Percentiles rank a stretch among this genome's conserved stretches.
phyloP scores from a whole-genome alignment of 2,888 invertebrate genomes.

The Formica aserva region DNA sequence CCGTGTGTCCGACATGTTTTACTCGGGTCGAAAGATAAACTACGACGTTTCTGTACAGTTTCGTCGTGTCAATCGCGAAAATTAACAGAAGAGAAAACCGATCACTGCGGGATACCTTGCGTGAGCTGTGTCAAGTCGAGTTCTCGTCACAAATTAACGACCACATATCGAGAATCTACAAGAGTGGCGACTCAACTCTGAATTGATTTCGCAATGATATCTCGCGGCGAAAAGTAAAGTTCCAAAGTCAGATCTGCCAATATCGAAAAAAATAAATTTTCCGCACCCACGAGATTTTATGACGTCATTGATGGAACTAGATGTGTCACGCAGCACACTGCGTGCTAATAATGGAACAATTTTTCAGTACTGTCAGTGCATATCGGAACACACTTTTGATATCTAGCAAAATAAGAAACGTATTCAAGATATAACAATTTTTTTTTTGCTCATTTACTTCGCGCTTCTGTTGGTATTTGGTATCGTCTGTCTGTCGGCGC shows the following conservation, averaged over 20 bases:
- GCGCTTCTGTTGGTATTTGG: neutral
- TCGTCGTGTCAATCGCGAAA: neutral
- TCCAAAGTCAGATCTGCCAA: neutral
- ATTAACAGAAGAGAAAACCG: neutral
- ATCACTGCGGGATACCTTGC: neutral
- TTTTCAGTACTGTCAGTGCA: no score
- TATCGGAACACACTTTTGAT: no score
- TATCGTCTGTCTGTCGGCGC: neutral
- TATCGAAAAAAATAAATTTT: neutral
- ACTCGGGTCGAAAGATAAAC: conserved; percentile 3
- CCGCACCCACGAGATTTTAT: neutral
- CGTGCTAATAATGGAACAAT: no score
- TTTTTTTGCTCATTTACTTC: neutral
- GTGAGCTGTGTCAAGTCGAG: neutral
- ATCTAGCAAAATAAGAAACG: neutral
- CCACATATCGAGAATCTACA: no score
- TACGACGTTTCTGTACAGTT: neutral
- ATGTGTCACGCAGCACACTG: no score
- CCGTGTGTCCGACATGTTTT: conserved; percentile 83
- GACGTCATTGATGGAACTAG: no score
- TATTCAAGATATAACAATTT: neutral
- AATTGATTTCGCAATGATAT: neutral
- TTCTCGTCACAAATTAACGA: conserved; percentile 20
- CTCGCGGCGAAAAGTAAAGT: neutral
- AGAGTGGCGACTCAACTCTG: neutral